phyloP scores from a whole-genome alignment of 2,888 invertebrate genomes.

The Clistopyga incitator region DNA sequence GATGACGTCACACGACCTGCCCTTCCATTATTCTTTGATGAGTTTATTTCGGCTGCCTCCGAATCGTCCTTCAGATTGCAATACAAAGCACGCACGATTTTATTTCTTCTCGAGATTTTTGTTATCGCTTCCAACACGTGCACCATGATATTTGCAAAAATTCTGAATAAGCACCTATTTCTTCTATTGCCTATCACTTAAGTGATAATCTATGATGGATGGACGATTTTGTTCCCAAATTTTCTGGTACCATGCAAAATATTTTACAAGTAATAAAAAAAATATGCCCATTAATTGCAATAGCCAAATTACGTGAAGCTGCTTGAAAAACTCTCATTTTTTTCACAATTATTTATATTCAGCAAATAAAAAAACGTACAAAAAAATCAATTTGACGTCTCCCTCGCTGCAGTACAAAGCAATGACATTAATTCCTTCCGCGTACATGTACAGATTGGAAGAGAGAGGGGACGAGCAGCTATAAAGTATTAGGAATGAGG shows the following conservation, averaged over 20 bases:
- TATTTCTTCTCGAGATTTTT: background rate
- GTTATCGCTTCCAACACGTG: background rate
- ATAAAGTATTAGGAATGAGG: constrained; percentile 28
- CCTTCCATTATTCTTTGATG: constrained; percentile 4
- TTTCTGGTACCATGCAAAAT: background rate
- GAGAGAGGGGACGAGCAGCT: constrained; percentile 24
- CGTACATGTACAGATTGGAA: constrained; percentile 18
- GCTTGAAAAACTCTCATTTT: too few relatives aligned
- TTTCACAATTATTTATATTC: constrained; percentile 5
- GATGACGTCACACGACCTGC: constrained; percentile 52
- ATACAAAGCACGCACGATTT: background rate
- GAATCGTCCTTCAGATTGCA: background rate
- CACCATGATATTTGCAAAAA: background rate
- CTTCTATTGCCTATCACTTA: background rate
- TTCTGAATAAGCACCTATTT: background rate
- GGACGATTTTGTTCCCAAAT: background rate
- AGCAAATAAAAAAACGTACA: background rate
- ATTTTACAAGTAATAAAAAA: background rate
- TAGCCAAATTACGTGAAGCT: too few relatives aligned
- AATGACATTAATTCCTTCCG: constrained; percentile 39
- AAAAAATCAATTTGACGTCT: background rate
- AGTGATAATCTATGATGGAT: background rate
- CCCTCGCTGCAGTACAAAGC: constrained; percentile 22
- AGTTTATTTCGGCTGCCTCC: background rate
- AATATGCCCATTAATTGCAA: background rate